Evolutionary conservation across 2,113 vertebrate genomes (phyloP).

Genomic region (Platycercus adscitus): DNA sequence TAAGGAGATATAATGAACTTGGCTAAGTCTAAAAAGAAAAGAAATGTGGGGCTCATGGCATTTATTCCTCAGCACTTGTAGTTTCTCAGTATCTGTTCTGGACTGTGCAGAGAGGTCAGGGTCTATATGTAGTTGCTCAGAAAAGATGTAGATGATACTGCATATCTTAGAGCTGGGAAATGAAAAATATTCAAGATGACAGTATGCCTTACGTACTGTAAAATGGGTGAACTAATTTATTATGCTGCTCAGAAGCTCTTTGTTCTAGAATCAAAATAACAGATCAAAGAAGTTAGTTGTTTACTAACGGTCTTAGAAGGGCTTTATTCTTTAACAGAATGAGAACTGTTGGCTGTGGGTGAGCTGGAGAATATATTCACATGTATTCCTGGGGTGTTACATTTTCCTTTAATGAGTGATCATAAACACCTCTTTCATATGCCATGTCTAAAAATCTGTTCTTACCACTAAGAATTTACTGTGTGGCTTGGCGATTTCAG

Average conservation of each 20-base stretch:
- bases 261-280: constrained; percentile 46
- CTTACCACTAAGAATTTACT: not conserved
- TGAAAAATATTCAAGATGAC: not conserved
- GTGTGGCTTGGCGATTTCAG: not conserved
- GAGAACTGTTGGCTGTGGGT: not conserved
- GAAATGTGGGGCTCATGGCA: not conserved
- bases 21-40: not conserved
- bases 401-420: constrained; percentile 42
- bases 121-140: not conserved
- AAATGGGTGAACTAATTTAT: not conserved
- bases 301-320: not conserved
- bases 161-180: not conserved
- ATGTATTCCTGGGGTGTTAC: constrained; percentile 24
- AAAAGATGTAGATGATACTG: not conserved
- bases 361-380: constrained; percentile 20
- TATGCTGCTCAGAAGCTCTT: constrained; percentile 28
- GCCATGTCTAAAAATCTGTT: constrained; percentile 8
- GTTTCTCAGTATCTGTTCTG: not conserved
- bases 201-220: not conserved
- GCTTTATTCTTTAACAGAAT: constrained; percentile 36
- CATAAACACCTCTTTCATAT: not conserved
- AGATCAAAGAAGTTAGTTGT: constrained; percentile 40
- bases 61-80: not conserved
- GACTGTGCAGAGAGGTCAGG: not conserved
- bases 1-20: not conserved